These are phyloP conservation scores for pig (Sus scrofa) DNA, from an alignment of 2,113 vertebrate genomes.

Conservation along the genomic window DNA sequence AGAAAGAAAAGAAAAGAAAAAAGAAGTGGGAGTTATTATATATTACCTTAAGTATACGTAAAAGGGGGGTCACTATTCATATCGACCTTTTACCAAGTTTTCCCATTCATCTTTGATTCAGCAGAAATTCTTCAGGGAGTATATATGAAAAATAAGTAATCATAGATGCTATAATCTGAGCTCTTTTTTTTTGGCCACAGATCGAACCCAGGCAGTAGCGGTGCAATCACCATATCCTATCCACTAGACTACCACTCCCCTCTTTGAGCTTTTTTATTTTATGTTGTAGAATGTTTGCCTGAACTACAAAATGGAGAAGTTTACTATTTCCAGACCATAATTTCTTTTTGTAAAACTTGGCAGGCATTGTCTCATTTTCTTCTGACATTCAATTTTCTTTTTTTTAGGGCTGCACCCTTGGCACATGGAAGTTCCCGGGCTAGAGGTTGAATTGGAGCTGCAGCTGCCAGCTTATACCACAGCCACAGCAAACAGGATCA, in stretches of 20 bases:
- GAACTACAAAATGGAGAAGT: background rate
- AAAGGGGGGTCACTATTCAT: background rate
- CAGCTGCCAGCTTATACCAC: no score
- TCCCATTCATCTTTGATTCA: background rate
- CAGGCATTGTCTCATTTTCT: background rate
- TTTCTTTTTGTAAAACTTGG: background rate
- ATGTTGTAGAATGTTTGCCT: background rate
- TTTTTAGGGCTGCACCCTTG: no score
- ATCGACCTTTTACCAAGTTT: background rate
- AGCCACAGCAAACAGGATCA: no score
- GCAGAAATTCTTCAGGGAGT: background rate
- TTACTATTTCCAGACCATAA: background rate
- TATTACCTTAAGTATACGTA: background rate
- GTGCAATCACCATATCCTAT: no score
- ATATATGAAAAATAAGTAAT: background rate
- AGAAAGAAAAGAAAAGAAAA: no score
- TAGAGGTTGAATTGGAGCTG: no score
- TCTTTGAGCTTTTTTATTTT: background rate
- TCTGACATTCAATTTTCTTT: constrained; percentile 1
- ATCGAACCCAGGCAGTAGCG: no score
- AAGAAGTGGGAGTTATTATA: background rate
- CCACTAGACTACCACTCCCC: no score
- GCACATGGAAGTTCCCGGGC: no score
- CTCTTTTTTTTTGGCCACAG: no score
- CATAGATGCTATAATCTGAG: background rate